Base-by-base conservation (phyloP, 2,888 invertebrate genomes). In the Lasioglossum malachurum region DNA sequence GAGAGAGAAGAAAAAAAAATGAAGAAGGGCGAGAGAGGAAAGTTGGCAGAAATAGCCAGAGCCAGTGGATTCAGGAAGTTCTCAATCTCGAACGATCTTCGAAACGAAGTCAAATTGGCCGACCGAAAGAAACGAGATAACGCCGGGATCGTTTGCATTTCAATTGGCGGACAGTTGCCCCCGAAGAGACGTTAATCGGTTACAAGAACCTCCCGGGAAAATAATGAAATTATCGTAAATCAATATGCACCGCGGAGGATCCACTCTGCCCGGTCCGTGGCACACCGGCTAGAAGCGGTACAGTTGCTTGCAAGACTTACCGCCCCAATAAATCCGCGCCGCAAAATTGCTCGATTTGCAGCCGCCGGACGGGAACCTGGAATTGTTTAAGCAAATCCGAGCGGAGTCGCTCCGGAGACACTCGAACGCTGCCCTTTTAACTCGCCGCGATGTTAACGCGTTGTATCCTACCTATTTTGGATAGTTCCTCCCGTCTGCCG, bases 181-280 rank as follows among this genome's bases (percentile, higher is more conserved):
- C 88, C 82, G 87, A 86, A 87, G 88, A 87, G 90, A 90, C 88
- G 87, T 89, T 91, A 91, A 91, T 91, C 91, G 89, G 89, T 91
- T 86, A 88, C 88, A 88, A 89, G 91, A 88, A 88, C 86, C 69
- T 38, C 80, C 77, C 80, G 84, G 72, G 91, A 85, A 89, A 91
- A 89, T 91, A 91, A 91, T 91, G 91, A 91, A 91, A 91, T 91
- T 91, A 91, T 91, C 90, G 91, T 85, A 86, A 91, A 91, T 91
- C 91, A 91, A 91, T 91, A 91, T 91, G 91, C 91, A 82, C 83
- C 84, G 79, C 80, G 78, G 81, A 85, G 88, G 85, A 91, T 87
- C 91, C 87, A 87, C 86, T 90, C 89, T 83, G 31, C 82, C 87
- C 76, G 75, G 80, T 49, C 83, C 88, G 73, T 77, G 85, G 86